phyloP scores from a whole-genome alignment of 2,797 vertebrate species.

The Sciurus carolinensis region DNA sequence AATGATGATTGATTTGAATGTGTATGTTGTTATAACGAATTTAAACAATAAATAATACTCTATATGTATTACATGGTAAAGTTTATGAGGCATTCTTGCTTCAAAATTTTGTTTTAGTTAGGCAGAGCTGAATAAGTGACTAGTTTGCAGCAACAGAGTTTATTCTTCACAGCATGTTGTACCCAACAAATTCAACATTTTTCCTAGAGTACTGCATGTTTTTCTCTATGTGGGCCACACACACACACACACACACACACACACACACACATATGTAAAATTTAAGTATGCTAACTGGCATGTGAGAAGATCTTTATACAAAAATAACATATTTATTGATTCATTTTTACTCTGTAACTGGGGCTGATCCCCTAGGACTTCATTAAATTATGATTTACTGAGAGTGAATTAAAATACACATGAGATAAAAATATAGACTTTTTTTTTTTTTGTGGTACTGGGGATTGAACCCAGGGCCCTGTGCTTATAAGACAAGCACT shows the following conservation, averaged over 20 bases:
- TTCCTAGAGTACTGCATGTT: background rate
- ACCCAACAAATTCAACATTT: background rate
- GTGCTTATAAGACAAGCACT: too few relatives aligned
- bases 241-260: too few relatives aligned
- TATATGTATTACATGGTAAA: too few relatives aligned
- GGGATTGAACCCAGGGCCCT: too few relatives aligned
- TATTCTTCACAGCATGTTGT: background rate
- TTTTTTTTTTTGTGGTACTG: too few relatives aligned
- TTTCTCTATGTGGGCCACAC: background rate
- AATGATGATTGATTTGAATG: background rate
- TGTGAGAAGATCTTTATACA: too few relatives aligned
- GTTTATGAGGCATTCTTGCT: background rate
- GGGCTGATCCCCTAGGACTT: background rate
- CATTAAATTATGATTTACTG: background rate
- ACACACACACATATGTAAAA: too few relatives aligned
- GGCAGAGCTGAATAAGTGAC: constrained; percentile 17
- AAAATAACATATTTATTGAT: constrained; percentile 13
- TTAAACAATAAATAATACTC: constrained; percentile 50
- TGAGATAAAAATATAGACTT: background rate
- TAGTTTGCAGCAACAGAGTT: background rate
- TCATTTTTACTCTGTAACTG: background rate
- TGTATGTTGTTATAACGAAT: background rate
- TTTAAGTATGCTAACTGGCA: too few relatives aligned
- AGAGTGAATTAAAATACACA: constrained; percentile 35
- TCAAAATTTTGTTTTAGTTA: constrained; percentile 61